Evolutionary conservation across 2,113 vertebrate genomes (phyloP).

Genomic region (Calyptomena viridis): DNA sequence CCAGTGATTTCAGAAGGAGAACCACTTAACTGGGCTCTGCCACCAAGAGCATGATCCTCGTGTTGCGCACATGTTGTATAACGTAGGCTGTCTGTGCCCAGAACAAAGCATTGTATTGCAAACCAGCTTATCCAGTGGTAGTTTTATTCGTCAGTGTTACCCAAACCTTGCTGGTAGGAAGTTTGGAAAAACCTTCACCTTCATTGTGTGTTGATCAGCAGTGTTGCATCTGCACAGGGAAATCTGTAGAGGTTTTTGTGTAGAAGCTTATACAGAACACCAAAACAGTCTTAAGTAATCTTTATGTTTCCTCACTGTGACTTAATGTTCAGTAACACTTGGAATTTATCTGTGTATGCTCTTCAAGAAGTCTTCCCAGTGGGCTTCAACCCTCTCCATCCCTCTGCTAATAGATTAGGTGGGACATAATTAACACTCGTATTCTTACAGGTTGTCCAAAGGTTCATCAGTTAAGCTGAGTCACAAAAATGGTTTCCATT

Average conservation of each 20-base stretch:
- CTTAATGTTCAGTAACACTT: not conserved
- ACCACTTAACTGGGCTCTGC: not conserved
- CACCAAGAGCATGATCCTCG: not conserved
- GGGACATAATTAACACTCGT: not conserved
- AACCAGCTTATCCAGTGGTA: not conserved
- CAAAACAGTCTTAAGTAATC: not conserved
- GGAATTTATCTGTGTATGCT: not conserved
- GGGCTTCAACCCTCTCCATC: not conserved
- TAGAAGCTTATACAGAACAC: not conserved
- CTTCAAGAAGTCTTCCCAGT: not conserved
- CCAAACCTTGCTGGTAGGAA: not conserved
- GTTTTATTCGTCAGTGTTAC: not conserved
- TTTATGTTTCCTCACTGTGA: not conserved
- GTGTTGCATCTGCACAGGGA: not conserved
- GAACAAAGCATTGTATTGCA: not conserved
- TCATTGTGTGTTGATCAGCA: not conserved
- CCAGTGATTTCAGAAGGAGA: not conserved
- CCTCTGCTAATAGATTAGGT: not conserved
- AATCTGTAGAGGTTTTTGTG: not conserved
- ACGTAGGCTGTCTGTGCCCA: fast-evolving
- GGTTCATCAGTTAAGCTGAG: not conserved
- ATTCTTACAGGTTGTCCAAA: not conserved
- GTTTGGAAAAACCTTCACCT: not conserved
- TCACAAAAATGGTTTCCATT: not conserved
- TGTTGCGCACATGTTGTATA: fast-evolving